Evolutionary conservation across 2,797 vertebrate species (phyloP), one percentile per base, ranked within the genome.

Genomic region (Hozukius guyotensis): DNA sequence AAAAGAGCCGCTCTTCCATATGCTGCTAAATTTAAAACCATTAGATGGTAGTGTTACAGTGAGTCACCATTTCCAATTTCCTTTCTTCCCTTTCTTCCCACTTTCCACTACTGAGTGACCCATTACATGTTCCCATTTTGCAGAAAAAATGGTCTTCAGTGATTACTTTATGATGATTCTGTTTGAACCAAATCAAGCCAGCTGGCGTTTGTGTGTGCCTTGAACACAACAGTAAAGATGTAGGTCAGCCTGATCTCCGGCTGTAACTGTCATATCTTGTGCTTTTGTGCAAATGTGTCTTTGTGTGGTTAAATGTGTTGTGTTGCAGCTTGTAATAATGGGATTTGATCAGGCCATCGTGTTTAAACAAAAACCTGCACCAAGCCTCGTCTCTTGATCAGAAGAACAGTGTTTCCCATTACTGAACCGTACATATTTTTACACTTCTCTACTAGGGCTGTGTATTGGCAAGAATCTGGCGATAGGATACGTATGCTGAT

Each of bases 1-100:
- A 73, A 22, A 70, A 75, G 46, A 87, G 52, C 75, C 5, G 5
- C 71, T 81, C 61, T 4, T 68, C 56, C 49, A 59, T 78, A 78
- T 27, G 63, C 76, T 78, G 34, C 75, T 75, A 72, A 63, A 83
- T 85, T 82, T 78, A 69, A 89, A 76, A 77, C 38, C 72, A 75
- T 83, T 77, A 72, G 66, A 74, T 75, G 62, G 66, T 80, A 42
- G 32, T 66, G 67, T 80, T 83, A 32, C 62, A 55, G 71, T 87
- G 83, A 92, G 76, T 88, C 90, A 89, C 70, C 62, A 12, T 88
- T 87, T 88, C 84, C 84, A 75, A 53, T 87, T 60, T 87, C 79
- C 60, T 75, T 65, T 61, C 69, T 62, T 80, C 6, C 56, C 53
- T 69, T 81, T 79, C 65, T 86, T 83, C 70, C 68, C 76, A 75